Conservation (phyloP, 2,113 vertebrate species). For the Indicator indicator region DNA sequence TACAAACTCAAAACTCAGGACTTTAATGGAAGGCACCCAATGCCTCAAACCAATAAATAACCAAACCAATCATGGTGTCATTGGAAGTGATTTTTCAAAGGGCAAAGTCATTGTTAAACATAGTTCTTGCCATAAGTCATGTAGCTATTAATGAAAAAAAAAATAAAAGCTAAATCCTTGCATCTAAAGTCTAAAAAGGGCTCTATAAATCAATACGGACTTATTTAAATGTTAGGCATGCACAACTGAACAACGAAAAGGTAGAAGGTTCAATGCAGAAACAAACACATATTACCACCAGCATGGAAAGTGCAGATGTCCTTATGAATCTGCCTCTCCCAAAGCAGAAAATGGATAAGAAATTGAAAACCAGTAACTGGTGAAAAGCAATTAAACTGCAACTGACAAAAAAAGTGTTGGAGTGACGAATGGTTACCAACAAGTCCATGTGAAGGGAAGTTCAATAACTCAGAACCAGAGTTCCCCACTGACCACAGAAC, state of each 20-base stretch:
- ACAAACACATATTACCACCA: neutral
- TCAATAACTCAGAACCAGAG: neutral
- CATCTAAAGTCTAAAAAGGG: neutral
- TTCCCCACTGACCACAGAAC: neutral
- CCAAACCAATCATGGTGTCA: neutral
- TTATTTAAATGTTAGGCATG: neutral
- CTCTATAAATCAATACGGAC: neutral
- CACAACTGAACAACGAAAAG: neutral
- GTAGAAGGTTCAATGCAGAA: neutral
- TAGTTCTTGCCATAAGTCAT: neutral
- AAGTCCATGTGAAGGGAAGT: neutral
- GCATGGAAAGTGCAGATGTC: neutral
- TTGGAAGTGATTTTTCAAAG: neutral
- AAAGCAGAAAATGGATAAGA: neutral
- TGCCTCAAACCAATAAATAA: neutral
- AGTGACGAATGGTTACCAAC: neutral
- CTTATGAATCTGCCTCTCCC: neutral
- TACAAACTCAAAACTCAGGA: neutral
- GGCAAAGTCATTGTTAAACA: neutral
- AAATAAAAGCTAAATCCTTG: neutral
- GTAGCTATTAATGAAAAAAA: neutral
- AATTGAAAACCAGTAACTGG: neutral
- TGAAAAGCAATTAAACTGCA: neutral
- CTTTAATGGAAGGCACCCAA: neutral
- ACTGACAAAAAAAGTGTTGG: neutral